Conservation (phyloP, 2,797 vertebrate genomes). For the Rhodeus uyekii region DNA sequence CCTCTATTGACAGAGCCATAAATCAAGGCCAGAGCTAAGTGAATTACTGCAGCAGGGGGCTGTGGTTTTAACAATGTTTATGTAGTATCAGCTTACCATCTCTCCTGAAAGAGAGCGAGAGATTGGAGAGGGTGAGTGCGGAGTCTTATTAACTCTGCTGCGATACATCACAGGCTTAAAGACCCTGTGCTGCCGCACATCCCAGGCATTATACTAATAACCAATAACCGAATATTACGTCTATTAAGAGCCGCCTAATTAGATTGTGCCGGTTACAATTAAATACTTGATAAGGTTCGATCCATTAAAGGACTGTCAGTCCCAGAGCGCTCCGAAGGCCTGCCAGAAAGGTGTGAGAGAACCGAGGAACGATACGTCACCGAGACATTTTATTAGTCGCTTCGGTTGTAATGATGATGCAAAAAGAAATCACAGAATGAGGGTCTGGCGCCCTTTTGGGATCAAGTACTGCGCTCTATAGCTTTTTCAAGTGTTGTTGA, state of each 20-base stretch:
- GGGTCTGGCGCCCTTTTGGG: neutral
- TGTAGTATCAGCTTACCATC: constrained; percentile 83
- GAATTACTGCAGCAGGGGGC: constrained; percentile 88
- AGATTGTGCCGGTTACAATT: constrained; percentile 66
- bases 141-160: constrained; percentile 70
- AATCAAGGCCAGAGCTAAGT: constrained; percentile 90
- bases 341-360: constrained; percentile 38
- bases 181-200: constrained; percentile 51
- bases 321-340: constrained; percentile 1
- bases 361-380: neutral
- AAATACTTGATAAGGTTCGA: constrained; percentile 65
- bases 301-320: constrained; percentile 65
- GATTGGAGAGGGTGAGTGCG: constrained; percentile 67
- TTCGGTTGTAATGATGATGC: neutral
- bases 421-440: constrained; percentile 1
- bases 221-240: constrained; percentile 68
- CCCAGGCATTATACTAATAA: constrained; percentile 67
- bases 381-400: constrained; percentile 3
- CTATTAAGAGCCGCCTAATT: constrained; percentile 67
- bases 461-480: constrained; percentile 2
- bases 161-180: constrained; percentile 72
- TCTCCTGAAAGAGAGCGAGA: constrained; percentile 66
- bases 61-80: constrained; percentile 87
- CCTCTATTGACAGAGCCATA: constrained; percentile 89
- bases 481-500: constrained; percentile 53